Evolutionary conservation across 2,113 vertebrate genomes (phyloP).

Genomic region (Willisornis vidua): DNA sequence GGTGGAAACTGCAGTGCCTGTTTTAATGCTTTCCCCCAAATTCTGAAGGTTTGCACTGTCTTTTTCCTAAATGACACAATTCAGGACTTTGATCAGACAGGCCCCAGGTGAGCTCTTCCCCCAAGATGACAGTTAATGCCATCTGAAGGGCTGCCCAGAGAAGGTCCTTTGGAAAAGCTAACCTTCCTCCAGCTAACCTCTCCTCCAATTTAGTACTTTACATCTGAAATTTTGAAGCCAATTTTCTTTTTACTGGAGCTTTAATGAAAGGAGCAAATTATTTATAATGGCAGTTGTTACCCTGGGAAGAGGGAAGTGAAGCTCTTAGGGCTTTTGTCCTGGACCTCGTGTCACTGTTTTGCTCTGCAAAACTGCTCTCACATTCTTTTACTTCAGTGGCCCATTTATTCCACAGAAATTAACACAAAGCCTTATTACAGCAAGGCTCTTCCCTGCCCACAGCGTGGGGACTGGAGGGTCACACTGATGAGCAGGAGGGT

Average conservation of each 20-base stretch:
- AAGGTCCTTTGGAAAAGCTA: neutral
- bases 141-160: slow-evolving; percentile 7
- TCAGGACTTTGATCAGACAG: neutral
- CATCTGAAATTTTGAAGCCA: slow-evolving; percentile 20
- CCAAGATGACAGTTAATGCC: neutral
- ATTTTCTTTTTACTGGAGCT: slow-evolving; percentile 23
- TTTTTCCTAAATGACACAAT: neutral
- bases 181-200: slow-evolving; percentile 1
- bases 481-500: neutral
- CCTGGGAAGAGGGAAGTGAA: neutral
- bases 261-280: slow-evolving; percentile 39
- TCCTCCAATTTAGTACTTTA: slow-evolving; percentile 22
- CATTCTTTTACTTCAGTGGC: neutral
- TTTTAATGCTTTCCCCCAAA: neutral
- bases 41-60: neutral
- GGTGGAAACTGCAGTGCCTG: neutral
- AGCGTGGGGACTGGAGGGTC: neutral
- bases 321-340: neutral
- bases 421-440: neutral
- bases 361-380: neutral
- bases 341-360: neutral
- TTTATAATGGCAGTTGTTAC: slow-evolving; percentile 24
- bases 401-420: neutral
- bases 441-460: neutral
- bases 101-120: neutral